Base-by-base conservation (phyloP, 2,113 vertebrate species). In the Psilopsiagon aymara region DNA sequence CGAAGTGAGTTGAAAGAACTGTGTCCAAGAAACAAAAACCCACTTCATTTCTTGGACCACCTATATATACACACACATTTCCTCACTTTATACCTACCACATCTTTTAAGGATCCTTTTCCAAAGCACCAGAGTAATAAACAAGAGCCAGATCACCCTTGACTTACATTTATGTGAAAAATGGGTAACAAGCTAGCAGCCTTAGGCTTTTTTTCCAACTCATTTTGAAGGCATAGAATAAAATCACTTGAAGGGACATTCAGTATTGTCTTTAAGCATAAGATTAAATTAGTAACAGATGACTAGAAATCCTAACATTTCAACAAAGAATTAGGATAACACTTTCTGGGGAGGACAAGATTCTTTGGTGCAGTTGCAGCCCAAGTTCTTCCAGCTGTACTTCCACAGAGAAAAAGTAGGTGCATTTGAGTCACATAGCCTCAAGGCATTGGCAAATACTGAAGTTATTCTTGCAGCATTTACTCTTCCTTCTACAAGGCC, bases 171-270 rank as follows among this genome's bases (percentile, higher is more conserved):
- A 44, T 2, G 5, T 11, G 17, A 55, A 79, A 86, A 74, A 17
- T 47, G 39, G 3, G 0, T 31, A 37, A 51, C 6, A 39, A 1
- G 1, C 9, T 27, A 62, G 29, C 29, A 52, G 57, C 15, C 46
- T 86, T 44, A 20, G 0, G 2, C 11, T 62, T 78, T 53, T 52
- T 59, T 43, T 51, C 33, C 24, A 63, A 9, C 17, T 63, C 13
- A 25, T 53, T 88, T 33, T 67, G 46, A n/a, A 93, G 24, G 19
- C 49, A 47, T 20, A 52, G 1, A 39, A 67, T 33, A 52, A 59
- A 41, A 92, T n/a, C 8, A 5, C 10, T 15, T 70, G 31, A 88
- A 88, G 88, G 33, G 27, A 73, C 24, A 62, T 6, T n/a, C 39
- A 57, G 2, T 20, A 37, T 9, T 64, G 25, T 66, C 39, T 73